These are phyloP conservation scores for Cichladusa arquata DNA, from an alignment of 2,113 vertebrate genomes.

Conservation along the genomic window DNA sequence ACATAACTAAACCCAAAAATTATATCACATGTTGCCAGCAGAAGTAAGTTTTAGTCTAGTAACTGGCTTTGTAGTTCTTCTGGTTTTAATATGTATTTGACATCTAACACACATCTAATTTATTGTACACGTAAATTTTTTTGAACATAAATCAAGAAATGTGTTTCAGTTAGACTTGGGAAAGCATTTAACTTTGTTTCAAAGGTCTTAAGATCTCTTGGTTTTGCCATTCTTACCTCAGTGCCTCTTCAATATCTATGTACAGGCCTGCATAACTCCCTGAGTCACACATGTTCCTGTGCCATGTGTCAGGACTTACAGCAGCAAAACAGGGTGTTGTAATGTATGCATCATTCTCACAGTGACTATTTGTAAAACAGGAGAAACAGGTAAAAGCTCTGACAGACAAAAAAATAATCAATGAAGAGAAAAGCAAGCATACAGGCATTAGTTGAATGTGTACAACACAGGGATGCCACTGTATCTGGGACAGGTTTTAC, in stretches of 20 bases:
- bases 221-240: not conserved
- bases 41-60: not conserved
- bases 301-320: not conserved
- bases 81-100: not conserved
- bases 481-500: not conserved
- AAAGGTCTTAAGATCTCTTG: not conserved
- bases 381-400: not conserved
- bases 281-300: accelerated
- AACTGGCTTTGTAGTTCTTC: not conserved
- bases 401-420: not conserved
- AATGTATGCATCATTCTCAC: not conserved
- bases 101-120: too few species aligned
- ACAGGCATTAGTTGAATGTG: not conserved
- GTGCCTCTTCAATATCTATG: not conserved
- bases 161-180: not conserved
- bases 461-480: not conserved
- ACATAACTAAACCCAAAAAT: not conserved
- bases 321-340: not conserved
- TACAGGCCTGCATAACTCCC: not conserved
- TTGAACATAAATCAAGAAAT: not conserved
- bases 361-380: not conserved
- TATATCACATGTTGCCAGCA: not conserved
- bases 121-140: not conserved
- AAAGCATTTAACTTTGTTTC: not conserved
- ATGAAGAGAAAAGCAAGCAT: not conserved